Evolutionary conservation across 2,888 invertebrate genomes (phyloP).

Genomic region (Cerastis rubricosa): DNA sequence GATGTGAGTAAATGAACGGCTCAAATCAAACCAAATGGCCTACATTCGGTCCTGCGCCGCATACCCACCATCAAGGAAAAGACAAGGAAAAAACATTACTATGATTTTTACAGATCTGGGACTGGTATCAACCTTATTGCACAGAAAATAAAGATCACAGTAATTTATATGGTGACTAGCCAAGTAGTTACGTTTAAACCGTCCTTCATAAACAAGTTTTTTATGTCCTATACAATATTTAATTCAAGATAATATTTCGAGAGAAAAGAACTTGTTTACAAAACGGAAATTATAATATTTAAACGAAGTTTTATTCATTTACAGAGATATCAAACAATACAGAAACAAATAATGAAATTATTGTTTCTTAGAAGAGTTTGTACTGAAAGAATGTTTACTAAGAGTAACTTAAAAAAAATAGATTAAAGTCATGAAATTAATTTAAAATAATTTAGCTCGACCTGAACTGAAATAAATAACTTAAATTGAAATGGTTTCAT

Average conservation of each 20-base stretch:
- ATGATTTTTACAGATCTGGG: too few species aligned
- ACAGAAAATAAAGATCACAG: too few species aligned
- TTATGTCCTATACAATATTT: background rate
- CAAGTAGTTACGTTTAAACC: too few species aligned
- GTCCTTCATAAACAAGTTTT: background rate
- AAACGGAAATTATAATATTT: slow-evolving; percentile 19
- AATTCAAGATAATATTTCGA: background rate
- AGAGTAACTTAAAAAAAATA: background rate
- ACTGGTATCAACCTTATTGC: too few species aligned
- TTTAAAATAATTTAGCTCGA: background rate
- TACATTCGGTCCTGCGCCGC: too few species aligned
- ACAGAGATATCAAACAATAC: slow-evolving; percentile 1
- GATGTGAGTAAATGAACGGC: background rate
- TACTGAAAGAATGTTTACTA: background rate
- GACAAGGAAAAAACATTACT: too few species aligned
- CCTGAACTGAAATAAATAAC: background rate
- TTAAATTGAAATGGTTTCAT: background rate
- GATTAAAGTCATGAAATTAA: slow-evolving; percentile 1
- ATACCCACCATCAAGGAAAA: background rate
- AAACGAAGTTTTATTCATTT: slow-evolving; percentile 9
- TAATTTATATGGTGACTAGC: too few species aligned
- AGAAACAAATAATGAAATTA: slow-evolving; percentile 12
- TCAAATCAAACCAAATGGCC: background rate
- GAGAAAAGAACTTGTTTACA: background rate
- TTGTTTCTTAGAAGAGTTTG: background rate